A percentile compares a stretch with the other conserved stretches of the same genome.
Evolutionary conservation across 2,888 invertebrate species (phyloP).

Genomic region (Drosophila silvestris): DNA sequence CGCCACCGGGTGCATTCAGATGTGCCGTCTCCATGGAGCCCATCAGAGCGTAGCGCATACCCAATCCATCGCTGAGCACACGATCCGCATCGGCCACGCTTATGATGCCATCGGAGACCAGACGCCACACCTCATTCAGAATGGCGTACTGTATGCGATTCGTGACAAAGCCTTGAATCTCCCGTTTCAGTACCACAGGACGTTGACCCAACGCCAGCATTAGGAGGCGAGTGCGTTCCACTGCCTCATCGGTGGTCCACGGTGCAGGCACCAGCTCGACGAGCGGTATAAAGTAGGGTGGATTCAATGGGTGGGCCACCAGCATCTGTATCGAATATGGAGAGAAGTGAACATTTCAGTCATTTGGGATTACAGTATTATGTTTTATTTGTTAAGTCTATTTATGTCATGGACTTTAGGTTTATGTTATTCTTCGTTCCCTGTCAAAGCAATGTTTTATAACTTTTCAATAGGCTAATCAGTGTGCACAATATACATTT

Average conservation of each 20-base stretch:
- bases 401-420: too few species aligned
- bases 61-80: constrained; percentile 97
- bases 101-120: constrained; percentile 92
- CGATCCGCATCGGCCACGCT: constrained; percentile 95
- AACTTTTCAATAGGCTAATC: too few species aligned
- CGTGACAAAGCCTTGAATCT: constrained; percentile 96
- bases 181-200: constrained; percentile 93
- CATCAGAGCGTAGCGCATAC: constrained; percentile 97
- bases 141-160: constrained; percentile 98
- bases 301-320: constrained; percentile 97
- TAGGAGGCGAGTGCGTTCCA: constrained; percentile 89
- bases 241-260: constrained; percentile 93
- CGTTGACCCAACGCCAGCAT: constrained; percentile 96
- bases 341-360: not conserved
- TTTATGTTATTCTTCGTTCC: too few species aligned
- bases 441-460: too few species aligned
- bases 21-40: constrained; percentile 97
- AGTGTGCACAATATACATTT: too few species aligned
- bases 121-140: constrained; percentile 95
- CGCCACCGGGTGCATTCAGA: constrained; percentile 97
- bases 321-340: constrained; percentile 73
- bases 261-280: constrained; percentile 97
- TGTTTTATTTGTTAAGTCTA: too few species aligned
- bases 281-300: constrained; percentile 97
- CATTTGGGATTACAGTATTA: too few species aligned